Base-by-base conservation (phyloP, 2,888 invertebrate species). In the Pseudanteris insignis region DNA sequence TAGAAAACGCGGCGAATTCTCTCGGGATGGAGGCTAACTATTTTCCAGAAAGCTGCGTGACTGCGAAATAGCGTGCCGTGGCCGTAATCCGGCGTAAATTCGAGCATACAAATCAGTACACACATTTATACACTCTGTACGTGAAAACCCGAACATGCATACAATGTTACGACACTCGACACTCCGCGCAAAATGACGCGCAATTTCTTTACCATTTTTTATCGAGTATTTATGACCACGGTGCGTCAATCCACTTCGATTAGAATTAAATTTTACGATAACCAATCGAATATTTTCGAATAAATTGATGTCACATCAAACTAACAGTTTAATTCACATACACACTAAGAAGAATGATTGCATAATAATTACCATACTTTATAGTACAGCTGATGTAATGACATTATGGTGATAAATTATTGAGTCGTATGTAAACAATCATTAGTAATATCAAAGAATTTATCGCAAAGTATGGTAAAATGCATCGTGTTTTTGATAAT, bases 1-100 rank as follows among this genome's bases (percentile, higher is more conserved):
- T n/a, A n/a, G n/a, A n/a, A n/a, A n/a, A n/a, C n/a, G 18, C 11
- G 9, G 25, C 7, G 25, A 40, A 55, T 41, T 47, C 55, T 40
- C 55, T 10, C 7, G 47, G 41, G 55, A 41, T 13, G 28, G 30
- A 46, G 38, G 55, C 46, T 48, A 48, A 57, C 36, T 57, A 37
- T 57, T 57, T 57, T 57, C 54, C 55, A 47, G 47, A 57, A 57
- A 47, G 47, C 36, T 57, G 55, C 55, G 55, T 57, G 55, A 57
- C 55, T 57, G 28, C 34, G 11, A 41, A 57, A 14, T 57, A 36
- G 55, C 55, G 55, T 57, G 55, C 47, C 33, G n/a, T n/a, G n/a
- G n/a, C n/a, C n/a, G 41, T 47, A 55, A 57, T 47, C 36, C 57
- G 37, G 48, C 34, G 55, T 48, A 43, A 57, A 57, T 57, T 57